Conservation (phyloP, 2,797 vertebrate species). For the Lemur catta region DNA sequence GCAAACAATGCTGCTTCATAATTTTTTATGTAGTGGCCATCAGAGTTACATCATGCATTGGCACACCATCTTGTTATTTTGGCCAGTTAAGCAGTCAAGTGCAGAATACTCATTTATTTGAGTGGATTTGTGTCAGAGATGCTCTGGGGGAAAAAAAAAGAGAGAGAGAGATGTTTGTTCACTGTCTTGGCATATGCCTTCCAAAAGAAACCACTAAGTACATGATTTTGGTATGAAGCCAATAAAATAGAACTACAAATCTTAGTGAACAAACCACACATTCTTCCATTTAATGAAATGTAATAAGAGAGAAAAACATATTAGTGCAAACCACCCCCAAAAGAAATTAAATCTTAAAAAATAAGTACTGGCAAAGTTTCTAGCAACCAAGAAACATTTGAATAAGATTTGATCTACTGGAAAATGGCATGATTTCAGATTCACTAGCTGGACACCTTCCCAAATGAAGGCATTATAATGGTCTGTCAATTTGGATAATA, state of each 20-base stretch:
- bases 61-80: not conserved
- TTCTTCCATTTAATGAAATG: not conserved
- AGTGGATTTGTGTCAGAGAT: slow-evolving; percentile 42
- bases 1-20: not conserved
- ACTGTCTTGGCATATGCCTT: not conserved
- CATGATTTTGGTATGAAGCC: not conserved
- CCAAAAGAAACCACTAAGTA: not conserved
- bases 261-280: not conserved
- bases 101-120: slow-evolving; percentile 45
- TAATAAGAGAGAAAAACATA: not conserved
- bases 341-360: not conserved
- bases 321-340: not conserved
- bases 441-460: not conserved
- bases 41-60: not conserved
- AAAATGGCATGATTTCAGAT: not conserved
- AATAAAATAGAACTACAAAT: not conserved
- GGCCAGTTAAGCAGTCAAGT: not conserved
- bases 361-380: not conserved
- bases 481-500: not conserved
- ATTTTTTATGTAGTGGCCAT: not conserved
- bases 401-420: not conserved
- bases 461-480: not conserved
- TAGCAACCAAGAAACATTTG: not conserved
- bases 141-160: not conserved
- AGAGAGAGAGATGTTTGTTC: not conserved